phyloP scores from a whole-genome alignment of 2,888 invertebrate genomes.

The Buathra laborator region DNA sequence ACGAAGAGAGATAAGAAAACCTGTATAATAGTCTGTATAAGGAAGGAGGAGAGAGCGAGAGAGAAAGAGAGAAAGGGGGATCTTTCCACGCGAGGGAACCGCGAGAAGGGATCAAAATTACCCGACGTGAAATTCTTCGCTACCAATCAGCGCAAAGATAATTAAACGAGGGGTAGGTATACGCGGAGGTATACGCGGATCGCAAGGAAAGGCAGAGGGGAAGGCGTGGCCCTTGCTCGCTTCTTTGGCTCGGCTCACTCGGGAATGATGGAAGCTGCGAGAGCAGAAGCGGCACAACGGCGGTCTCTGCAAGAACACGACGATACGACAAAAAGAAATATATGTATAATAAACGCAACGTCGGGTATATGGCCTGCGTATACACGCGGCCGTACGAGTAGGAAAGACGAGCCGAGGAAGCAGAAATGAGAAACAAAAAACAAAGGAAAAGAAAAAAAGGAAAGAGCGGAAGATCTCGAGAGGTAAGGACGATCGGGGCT shows the following conservation, averaged over 20 bases:
- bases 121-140: constrained; percentile 83
- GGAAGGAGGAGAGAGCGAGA: constrained; percentile 52
- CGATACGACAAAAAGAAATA: constrained; percentile 67
- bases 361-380: constrained; percentile 43
- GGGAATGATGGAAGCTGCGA: constrained; percentile 82
- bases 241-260: constrained; percentile 36
- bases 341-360: constrained; percentile 68
- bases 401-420: constrained; percentile 14
- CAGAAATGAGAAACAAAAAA: constrained; percentile 45
- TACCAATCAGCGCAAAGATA: constrained; percentile 84
- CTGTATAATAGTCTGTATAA: constrained; percentile 63
- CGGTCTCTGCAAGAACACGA: constrained; percentile 47
- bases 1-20: constrained; percentile 47
- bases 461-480: not conserved
- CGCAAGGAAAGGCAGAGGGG: constrained; percentile 76
- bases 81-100: constrained; percentile 67
- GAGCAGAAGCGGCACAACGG: constrained; percentile 50
- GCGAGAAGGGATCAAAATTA: constrained; percentile 83
- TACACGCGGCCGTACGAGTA: constrained; percentile 1
- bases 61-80: constrained; percentile 51
- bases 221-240: constrained; percentile 80
- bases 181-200: constrained; percentile 75
- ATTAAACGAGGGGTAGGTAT: constrained; percentile 83
- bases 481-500: not conserved
- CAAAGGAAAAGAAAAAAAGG: not conserved